Evolutionary conservation across 1,140 invertebrate species (phyloP).

Genomic region (Hyphantria cunea): DNA sequence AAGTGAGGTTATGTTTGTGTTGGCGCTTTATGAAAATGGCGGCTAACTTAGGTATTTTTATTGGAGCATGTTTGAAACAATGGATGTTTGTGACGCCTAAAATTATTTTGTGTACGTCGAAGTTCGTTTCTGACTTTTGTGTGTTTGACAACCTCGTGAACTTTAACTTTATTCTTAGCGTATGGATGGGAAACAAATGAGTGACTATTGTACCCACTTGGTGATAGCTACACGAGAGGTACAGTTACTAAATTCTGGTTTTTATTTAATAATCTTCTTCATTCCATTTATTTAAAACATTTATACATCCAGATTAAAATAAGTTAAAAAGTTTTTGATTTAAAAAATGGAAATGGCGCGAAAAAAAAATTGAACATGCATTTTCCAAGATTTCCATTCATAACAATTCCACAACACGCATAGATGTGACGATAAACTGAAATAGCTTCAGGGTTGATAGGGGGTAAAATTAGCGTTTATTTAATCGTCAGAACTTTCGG

Average conservation of each 20-base stretch:
- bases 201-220: too few relatives aligned
- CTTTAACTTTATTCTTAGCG: constrained; percentile 19
- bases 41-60: constrained; percentile 48
- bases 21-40: constrained; percentile 48
- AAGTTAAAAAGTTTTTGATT: neutral
- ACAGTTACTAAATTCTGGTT: too few relatives aligned
- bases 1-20: constrained; percentile 30
- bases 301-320: too few relatives aligned
- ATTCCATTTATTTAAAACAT: too few relatives aligned
- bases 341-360: constrained; percentile 14
- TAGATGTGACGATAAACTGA: constrained; percentile 14
- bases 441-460: constrained; percentile 12
- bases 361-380: constrained; percentile 25
- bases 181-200: neutral
- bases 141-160: constrained; percentile 18
- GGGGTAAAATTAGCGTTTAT: constrained; percentile 31
- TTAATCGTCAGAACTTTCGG: constrained; percentile 22
- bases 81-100: constrained; percentile 37
- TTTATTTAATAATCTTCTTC: too few relatives aligned
- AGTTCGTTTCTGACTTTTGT: constrained; percentile 23
- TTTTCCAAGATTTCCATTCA: constrained; percentile 40
- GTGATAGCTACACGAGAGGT: too few relatives aligned
- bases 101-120: constrained; percentile 29
- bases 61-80: constrained; percentile 50
- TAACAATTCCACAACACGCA: constrained; percentile 38